Percentiles rank a stretch among this genome's conserved stretches.
Conservation (phyloP, 2,888 invertebrate genomes). For the Heliconius sara region DNA sequence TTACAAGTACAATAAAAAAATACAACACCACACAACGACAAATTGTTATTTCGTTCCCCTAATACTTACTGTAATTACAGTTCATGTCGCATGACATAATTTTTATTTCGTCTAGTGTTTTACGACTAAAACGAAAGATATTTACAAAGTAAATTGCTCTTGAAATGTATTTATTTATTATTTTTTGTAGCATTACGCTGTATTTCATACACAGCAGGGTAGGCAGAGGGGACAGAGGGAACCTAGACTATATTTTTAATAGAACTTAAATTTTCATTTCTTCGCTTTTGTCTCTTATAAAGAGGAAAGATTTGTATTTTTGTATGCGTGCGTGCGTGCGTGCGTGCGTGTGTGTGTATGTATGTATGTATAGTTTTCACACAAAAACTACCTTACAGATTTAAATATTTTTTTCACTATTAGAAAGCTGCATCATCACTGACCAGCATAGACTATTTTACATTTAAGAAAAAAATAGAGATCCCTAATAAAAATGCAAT, state of each 20-base stretch:
- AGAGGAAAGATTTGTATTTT: no score
- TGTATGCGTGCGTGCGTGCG: no score
- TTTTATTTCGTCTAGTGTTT: conserved; percentile 64
- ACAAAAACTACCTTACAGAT: no score
- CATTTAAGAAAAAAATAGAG: no score
- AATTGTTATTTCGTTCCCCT: conserved; percentile 57
- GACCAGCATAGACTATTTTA: no score
- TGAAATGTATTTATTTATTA: conserved; percentile 48
- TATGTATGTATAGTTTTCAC: no score
- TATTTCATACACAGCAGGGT: neutral
- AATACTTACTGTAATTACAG: conserved; percentile 63
- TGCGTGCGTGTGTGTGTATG: no score
- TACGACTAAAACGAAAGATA: conserved; percentile 60
- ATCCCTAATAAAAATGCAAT: no score
- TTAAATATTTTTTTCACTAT: no score
- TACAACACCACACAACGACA: conserved; percentile 37
- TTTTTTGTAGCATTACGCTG: conserved; percentile 10
- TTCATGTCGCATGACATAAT: conserved; percentile 57
- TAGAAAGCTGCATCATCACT: no score
- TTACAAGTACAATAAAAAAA: conserved; percentile 12
- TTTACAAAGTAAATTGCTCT: conserved; percentile 54
- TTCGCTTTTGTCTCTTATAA: neutral
- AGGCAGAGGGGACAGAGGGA: neutral
- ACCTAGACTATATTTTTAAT: neutral
- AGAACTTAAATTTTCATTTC: neutral